Conservation (phyloP, 2,888 invertebrate species). For the Drosophila formosana region DNA sequence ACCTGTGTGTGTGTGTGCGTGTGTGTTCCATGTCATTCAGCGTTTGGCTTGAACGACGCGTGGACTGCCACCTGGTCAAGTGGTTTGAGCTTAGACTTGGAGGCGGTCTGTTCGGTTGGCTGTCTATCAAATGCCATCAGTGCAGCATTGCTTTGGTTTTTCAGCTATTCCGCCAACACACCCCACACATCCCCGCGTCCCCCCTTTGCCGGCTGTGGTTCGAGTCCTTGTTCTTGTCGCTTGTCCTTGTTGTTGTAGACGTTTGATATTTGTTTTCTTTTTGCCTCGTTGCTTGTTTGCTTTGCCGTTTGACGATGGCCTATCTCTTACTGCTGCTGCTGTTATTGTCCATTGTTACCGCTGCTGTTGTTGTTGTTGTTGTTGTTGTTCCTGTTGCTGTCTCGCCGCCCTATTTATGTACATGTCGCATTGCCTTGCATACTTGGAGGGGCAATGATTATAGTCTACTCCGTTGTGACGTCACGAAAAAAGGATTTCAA, state of each 20-base stretch:
- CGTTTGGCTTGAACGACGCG: conserved; percentile 12
- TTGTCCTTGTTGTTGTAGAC: conserved; percentile 20
- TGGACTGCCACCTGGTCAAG: conserved; percentile 29
- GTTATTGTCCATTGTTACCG: conserved; percentile 17
- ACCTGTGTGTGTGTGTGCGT: not conserved
- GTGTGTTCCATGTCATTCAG: conserved; percentile 17
- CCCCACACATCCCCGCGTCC: not conserved
- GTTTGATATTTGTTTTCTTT: conserved; percentile 51
- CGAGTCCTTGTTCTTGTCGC: conserved; percentile 21
- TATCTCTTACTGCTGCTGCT: conserved; percentile 17
- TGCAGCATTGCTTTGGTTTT: conserved; percentile 29
- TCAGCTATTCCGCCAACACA: conserved; percentile 1
- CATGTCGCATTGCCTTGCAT: conserved; percentile 66
- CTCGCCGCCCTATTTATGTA: conserved; percentile 61
- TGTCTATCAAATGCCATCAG: conserved; percentile 44
- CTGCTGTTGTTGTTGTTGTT: conserved; percentile 16
- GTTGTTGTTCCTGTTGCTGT: conserved; percentile 14
- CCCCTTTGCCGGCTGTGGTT: not conserved
- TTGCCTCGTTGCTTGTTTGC: conserved; percentile 49
- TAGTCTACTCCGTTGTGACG: conserved; percentile 35
- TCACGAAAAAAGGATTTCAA: conserved; percentile 19
- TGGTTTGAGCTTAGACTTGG: conserved; percentile 22
- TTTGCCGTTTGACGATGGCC: conserved; percentile 45
- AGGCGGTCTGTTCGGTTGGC: conserved; percentile 25
- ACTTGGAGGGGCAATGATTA: conserved; percentile 60